Percentiles rank a stretch among this genome's conserved stretches.
Evolutionary conservation across 2,888 invertebrate species (phyloP).

Genomic region (Electrophaes corylata): DNA sequence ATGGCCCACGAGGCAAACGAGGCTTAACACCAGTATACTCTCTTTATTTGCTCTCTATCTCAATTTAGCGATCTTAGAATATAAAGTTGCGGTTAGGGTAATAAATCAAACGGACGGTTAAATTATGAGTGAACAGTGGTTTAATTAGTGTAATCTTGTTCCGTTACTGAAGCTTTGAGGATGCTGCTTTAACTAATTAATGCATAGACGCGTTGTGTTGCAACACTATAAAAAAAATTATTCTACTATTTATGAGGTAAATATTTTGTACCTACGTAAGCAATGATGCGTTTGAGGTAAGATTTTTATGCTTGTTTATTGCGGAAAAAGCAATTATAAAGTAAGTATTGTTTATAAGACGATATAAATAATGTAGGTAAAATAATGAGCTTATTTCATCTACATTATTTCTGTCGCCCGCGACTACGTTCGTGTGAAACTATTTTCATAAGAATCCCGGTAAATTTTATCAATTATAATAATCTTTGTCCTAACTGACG

Average conservation of each 20-base stretch:
- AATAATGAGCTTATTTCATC: too few species aligned
- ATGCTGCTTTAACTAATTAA: slow-evolving; percentile 18
- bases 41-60: too few species aligned
- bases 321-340: not conserved
- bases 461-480: too few species aligned
- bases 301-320: not conserved
- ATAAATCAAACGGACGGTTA: not conserved
- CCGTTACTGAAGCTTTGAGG: slow-evolving; percentile 16
- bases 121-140: not conserved
- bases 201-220: not conserved
- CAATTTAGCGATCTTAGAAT: not conserved
- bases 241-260: not conserved
- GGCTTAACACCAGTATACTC: too few species aligned
- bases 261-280: not conserved
- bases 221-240: not conserved
- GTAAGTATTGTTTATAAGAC: not conserved
- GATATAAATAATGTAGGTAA: too few species aligned
- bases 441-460: too few species aligned
- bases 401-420: too few species aligned
- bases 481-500: too few species aligned
- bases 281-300: not conserved
- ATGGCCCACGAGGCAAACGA: too few species aligned
- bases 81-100: not conserved
- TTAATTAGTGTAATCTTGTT: slow-evolving; percentile 26
- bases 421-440: too few species aligned